Base-by-base conservation (phyloP, 2,797 vertebrate genomes). In the Myotis planiceps region DNA sequence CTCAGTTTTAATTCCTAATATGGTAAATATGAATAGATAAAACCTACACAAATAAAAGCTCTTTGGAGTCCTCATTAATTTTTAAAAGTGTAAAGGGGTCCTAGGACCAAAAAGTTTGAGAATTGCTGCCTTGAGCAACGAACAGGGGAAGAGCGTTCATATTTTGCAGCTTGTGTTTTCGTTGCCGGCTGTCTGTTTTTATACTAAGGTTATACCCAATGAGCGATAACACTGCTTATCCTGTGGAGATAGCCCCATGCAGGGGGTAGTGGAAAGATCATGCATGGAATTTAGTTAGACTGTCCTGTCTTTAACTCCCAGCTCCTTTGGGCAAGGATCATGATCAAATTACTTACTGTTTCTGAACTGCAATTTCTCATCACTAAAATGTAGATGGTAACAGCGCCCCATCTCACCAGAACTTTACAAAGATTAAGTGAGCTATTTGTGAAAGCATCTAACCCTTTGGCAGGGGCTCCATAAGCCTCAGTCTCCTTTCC, bases 1-100 rank as follows among this genome's bases (percentile, higher is more conserved):
- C 21, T 79, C 60, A 55, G 58, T 34, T 93, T 93, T 96, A 86
- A 71, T 87, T 93, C 92, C 69, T 86, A 37, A 63, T 60, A 58
- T 34, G 80, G 32, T 21, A 88, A 37, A 6, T 84, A 45, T 82
- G 96, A 25, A 63, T 76, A 79, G 88, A 37, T 83, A 69, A 34
- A 75, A 68, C n/a, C 47, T 66, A 72, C 8, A 74, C n/a, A 87
- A 86, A 71, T 69, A 94, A 91, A 86, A 76, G 34, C 39, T 76
- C 10, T 84, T 95, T 60, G 49, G 79, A 34, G 9, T 81, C 37
- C 19, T 88, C 51, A 32, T 42, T 80, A 51, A 68, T 78, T 88
- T 90, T 94, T 78, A 87, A 68, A 79, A 37, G 23, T 92, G 19
- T 34, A 29, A 82, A 80, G 34, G 0, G 6, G 27, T 82, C 10